Evolutionary conservation across 2,113 vertebrate genomes (phyloP).

Genomic region (Ctenodactylus gundi): DNA sequence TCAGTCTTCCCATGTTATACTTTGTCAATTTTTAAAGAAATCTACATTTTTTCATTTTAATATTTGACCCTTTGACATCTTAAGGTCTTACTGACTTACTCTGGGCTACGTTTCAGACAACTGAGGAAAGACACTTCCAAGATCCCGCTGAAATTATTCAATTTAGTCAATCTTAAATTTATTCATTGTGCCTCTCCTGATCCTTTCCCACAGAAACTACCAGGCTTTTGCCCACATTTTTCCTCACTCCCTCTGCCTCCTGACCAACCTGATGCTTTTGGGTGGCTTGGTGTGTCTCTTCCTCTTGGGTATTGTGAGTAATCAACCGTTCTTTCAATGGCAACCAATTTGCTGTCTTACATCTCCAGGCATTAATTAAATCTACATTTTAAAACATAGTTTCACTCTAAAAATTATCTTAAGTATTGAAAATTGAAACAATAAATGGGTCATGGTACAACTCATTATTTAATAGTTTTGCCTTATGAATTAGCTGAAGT

Average conservation of each 20-base stretch:
- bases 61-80: no score
- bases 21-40: no score
- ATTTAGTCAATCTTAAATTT: neutral
- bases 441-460: neutral
- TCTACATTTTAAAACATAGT: neutral
- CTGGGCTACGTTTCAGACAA: neutral
- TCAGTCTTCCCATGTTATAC: neutral
- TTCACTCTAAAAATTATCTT: neutral
- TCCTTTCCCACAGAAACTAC: neutral
- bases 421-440: neutral
- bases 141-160: neutral
- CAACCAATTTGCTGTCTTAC: neutral
- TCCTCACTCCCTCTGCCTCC: neutral
- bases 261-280: neutral
- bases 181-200: neutral
- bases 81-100: no score
- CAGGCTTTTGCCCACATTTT: neutral
- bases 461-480: neutral
- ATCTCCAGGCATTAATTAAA: neutral
- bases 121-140: neutral
- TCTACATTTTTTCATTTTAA: no score
- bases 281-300: neutral
- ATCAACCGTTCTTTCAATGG: neutral
- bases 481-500: neutral
- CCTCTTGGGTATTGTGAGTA: neutral